Base-by-base conservation (phyloP, 2,113 vertebrate species). In the Aldabrachelys gigantea region DNA sequence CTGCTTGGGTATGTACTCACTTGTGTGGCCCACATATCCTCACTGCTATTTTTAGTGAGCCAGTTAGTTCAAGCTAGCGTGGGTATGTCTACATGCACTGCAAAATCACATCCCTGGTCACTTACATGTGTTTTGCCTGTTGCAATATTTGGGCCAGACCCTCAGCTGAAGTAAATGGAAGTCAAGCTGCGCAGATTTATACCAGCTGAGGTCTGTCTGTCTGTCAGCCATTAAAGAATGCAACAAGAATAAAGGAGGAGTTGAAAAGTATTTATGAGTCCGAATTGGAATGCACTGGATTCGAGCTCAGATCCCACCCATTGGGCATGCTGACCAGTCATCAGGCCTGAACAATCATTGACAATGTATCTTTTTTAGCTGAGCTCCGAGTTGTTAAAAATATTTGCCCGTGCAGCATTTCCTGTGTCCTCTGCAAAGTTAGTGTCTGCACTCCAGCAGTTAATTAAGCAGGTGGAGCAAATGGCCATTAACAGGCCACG, bases 341-440 rank as follows among this genome's bases (percentile, higher is more conserved):
- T 38, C 24, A 25, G 59, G 41, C 35, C 41, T 1, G 0, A 56
- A 69, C 85, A 85, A 80, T 94, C 62, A 78, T 75, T 35, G 49
- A 0, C 1, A 81, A 65, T 80, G 59, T 1, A 29, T 83, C 52
- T 88, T 6, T 0, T 14, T 12, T 44, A 38, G 76, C 57, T 27
- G 49, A 0, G 4, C 72, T 31, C 29, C 76, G 7, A 0, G 0
- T 53, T 0, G 0, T 27, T 27, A 2, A 19, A 4, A 1, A 53
- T 29, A 1, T 87, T 52, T n/a, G 82, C 6, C 3, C 13, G 49
- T 35, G 52, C 22, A 72, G n/a, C 72, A 82, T 80, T 79, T 88
- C 84, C 91, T 57, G 92, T 21, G 52, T 53, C 52, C 52, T 53
- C 52, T 53, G 52, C 52, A 53, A 53, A 21, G 5, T 92, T 65